Conservation (phyloP, 2,113 vertebrate genomes). For the Spizaetus ornatus region DNA sequence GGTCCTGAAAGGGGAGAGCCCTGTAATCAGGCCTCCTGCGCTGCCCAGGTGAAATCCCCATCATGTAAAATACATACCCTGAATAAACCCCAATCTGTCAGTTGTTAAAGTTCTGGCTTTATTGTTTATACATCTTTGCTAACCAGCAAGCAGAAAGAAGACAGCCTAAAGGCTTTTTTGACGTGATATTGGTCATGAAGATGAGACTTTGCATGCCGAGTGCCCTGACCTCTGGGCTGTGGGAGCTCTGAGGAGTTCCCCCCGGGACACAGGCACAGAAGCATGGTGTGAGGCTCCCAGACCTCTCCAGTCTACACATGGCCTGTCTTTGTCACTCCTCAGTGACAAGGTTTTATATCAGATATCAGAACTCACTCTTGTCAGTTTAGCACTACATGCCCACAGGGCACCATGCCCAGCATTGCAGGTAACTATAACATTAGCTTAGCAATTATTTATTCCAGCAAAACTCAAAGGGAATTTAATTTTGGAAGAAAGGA, state of each 20-base stretch:
- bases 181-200: accelerated
- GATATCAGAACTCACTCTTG: background rate
- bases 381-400: background rate
- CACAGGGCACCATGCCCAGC: background rate
- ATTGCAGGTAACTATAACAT: background rate
- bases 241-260: background rate
- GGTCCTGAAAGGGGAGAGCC: background rate
- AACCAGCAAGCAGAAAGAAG: background rate
- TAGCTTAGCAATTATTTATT: background rate
- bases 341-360: background rate
- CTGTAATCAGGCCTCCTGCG: accelerated
- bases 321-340: background rate
- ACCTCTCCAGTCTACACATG: accelerated
- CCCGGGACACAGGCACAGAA: background rate
- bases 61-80: background rate
- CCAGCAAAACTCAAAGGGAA: background rate
- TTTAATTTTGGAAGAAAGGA: background rate
- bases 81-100: accelerated
- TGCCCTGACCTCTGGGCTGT: background rate
- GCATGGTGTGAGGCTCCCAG: background rate
- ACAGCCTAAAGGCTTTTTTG: background rate
- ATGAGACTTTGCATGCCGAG: accelerated
- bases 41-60: background rate
- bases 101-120: background rate
- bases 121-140: too few species aligned